A percentile compares a stretch with the other conserved stretches of the same genome.
These are phyloP conservation scores for Eupithecia inturbata DNA, from an alignment of 2,888 invertebrate species.

Conservation along the genomic window DNA sequence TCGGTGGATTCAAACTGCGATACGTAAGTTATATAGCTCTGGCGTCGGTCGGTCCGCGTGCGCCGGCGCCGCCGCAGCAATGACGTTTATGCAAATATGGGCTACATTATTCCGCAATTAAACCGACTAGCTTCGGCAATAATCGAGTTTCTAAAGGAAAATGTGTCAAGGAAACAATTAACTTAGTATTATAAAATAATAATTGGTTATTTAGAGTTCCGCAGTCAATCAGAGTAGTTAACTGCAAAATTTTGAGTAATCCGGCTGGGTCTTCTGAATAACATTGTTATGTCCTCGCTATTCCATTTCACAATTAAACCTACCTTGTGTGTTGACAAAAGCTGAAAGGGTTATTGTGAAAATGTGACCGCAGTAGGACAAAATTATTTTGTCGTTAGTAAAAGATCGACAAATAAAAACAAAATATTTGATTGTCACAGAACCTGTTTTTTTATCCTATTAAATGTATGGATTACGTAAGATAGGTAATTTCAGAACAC, in stretches of 20 bases:
- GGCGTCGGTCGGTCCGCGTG: too few species aligned
- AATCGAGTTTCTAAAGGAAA: slow-evolving; percentile 38
- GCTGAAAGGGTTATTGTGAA: too few species aligned
- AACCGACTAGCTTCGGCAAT: slow-evolving; percentile 26
- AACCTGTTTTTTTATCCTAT: neutral
- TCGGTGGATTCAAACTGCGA: too few species aligned
- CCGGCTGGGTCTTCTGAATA: neutral
- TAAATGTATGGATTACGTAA: neutral
- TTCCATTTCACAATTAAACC: too few species aligned
- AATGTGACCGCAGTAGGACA: too few species aligned
- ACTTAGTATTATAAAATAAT: slow-evolving; percentile 15
- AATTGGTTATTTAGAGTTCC: slow-evolving; percentile 8
- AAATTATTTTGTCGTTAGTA: too few species aligned
- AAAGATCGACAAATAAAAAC: too few species aligned
- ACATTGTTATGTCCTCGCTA: neutral
- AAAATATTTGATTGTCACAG: neutral
- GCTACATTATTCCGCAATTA: slow-evolving; percentile 35
- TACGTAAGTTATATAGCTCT: too few species aligned
- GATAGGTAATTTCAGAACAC: too few species aligned
- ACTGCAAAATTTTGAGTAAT: neutral
- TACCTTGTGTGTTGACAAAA: too few species aligned
- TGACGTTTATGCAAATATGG: slow-evolving; percentile 27
- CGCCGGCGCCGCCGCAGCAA: neutral
- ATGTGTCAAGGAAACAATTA: slow-evolving; percentile 35
- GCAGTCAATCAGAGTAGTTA: neutral